Base-by-base conservation (phyloP, 1,140 invertebrate species). In the Bombus confusus region DNA sequence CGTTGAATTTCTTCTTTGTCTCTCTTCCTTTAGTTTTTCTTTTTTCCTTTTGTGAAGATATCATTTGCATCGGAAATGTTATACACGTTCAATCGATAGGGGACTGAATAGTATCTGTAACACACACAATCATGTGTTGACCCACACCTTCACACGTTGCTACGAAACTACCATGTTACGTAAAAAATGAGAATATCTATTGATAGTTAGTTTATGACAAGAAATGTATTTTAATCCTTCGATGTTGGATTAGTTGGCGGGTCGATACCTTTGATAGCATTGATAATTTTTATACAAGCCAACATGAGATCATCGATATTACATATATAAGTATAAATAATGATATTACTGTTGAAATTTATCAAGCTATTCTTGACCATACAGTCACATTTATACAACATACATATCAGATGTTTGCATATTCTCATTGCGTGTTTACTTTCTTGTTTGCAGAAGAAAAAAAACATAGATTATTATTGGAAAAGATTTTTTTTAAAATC, bases 261-360 rank as follows among this genome's bases (percentile, higher is more conserved):
- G 37, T 37, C 43, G 9, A 80, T 78, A 78, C 1, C 52, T 47
- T 52, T 13, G 12, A 68, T 64, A 59, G 9, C 34, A 79, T 83
- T 81, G 41, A 76, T 75, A 31, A 76, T 78, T 77, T 87, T 37
- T 71, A 28, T 34, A n/a, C 52, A 62, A 64, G 69, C 52, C 57
- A 85, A 28, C 12, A 85, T 87, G 86, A 90, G 85, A 87, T 89
- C 85, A 89, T 89, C 86, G 37, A 66, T 68, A 62, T 41, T 83
- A 77, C 47, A 52, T 18, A 8, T 8, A 52, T 52, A 18, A 22
- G 6, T 83, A 80, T 77, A 83, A 81, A 81, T 28, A 81, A 75
- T 28, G 71, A 81, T 81, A 85, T 81, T 85, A 81, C 43, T n/a
- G 25, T 37, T n/a, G 43, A 74, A 81, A 18, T 39, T 72, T 86